phyloP scores from a whole-genome alignment of 2,888 invertebrate genomes.

The Zygogramma bicolorata region DNA sequence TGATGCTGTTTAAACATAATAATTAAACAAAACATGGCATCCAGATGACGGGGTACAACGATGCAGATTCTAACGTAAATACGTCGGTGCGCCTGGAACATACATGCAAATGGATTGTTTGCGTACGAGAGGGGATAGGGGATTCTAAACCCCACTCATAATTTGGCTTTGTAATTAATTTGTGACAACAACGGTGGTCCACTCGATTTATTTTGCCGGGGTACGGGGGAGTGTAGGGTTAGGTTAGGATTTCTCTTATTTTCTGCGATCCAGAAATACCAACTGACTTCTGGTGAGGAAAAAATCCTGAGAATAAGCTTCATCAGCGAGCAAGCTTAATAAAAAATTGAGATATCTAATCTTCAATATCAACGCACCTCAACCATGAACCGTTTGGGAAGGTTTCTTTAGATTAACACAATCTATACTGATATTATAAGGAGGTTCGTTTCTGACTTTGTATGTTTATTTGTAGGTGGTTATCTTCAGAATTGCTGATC shows the following conservation, averaged over 20 bases:
- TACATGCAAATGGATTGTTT: conserved; percentile 56
- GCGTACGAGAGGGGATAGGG: conserved; percentile 28
- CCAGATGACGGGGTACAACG: conserved; percentile 56
- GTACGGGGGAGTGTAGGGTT: not conserved
- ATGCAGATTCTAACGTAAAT: conserved; percentile 57
- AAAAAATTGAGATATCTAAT: too few relatives aligned
- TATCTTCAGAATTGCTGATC: too few relatives aligned
- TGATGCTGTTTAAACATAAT: conserved; percentile 54
- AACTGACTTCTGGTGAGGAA: too few relatives aligned
- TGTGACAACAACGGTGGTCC: conserved; percentile 12
- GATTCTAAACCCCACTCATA: conserved; percentile 5
- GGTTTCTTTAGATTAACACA: too few relatives aligned
- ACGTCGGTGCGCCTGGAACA: conserved; percentile 51
- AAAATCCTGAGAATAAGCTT: too few relatives aligned
- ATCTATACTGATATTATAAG: too few relatives aligned
- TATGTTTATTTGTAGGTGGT: too few relatives aligned
- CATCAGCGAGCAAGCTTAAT: too few relatives aligned
- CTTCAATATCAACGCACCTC: too few relatives aligned
- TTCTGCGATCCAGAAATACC: not conserved
- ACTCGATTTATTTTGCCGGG: not conserved
- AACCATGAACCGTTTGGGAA: too few relatives aligned
- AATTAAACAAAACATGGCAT: conserved; percentile 56
- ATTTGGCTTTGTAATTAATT: conserved; percentile 23
- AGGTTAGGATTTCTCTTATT: not conserved
- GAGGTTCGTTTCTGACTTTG: too few relatives aligned